Base-by-base conservation (phyloP, 2,888 invertebrate species). In the Polyploca ridens region DNA sequence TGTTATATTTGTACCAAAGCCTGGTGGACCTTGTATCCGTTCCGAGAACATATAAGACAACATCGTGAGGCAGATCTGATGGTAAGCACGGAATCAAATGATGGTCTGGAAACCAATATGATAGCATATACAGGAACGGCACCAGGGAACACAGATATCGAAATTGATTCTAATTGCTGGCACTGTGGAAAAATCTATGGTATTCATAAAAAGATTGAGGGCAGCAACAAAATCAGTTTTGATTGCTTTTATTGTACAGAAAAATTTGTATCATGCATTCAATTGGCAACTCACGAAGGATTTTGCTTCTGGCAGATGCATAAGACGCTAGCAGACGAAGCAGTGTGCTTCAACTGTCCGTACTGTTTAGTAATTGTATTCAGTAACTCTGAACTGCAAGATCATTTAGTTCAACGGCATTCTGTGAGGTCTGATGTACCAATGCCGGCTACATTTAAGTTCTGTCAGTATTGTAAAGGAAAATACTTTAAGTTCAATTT, bases 21-120 rank as follows among this genome's bases (percentile, higher is more conserved):
- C 0, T 91, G 86, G 84, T 91, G 90, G 90, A 66, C 81, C 10
- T 64, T 86, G 0, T 35, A 67, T 0, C 81, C 81, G 0, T 90
- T 90, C 41, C 62, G 68, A 0, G 71, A 82, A 0, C 90, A 91
- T 58, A 44, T 89, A 0, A 38, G 54, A 0, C 16, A 0, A 0
- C 81, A 85, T 54, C 16, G 64, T 0, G 33, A 2, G 0, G 13
- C 8, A 0, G 7, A 62, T 0, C 67, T 70, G 0, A 66, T 66
- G 0, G n/a, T 78, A 0, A 19, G 69, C 0, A 58, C 84, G 0
- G 75, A 80, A 6, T 67, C 72, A 0, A 41, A 13, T 41, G 13
- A 13, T 41, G 13, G 58, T 0, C 68, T 78, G 0, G 83, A 87
- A n/a, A 74, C 70, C 0, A 74, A 78, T 49, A 19, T 90, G 0